Percentiles rank a stretch among this genome's conserved stretches.
These are phyloP conservation scores for Microcebus griseorufus DNA, from an alignment of 2,113 vertebrate species.

Conservation along the genomic window DNA sequence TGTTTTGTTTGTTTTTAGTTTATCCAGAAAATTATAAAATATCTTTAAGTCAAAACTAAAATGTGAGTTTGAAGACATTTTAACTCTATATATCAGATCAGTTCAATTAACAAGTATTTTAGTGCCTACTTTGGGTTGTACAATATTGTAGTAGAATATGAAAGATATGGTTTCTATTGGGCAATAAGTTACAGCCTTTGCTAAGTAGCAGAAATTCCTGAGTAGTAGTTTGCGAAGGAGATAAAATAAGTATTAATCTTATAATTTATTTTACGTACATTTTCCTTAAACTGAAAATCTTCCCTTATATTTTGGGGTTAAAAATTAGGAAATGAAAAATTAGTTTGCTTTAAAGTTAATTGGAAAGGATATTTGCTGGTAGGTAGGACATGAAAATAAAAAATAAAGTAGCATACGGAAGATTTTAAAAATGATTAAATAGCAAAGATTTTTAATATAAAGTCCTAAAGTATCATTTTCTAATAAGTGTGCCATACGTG, in stretches of 20 bases:
- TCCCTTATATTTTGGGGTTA: slow-evolving; percentile 24
- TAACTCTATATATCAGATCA: neutral
- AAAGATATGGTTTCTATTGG: slow-evolving; percentile 4
- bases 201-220: neutral
- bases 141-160: neutral
- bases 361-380: slow-evolving; percentile 47
- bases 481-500: neutral
- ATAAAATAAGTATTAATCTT: slow-evolving; percentile 3
- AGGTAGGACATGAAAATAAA: slow-evolving; percentile 11
- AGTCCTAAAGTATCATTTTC: slow-evolving; percentile 34
- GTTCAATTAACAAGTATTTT: slow-evolving; percentile 11
- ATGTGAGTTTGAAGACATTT: slow-evolving; percentile 9
- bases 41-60: slow-evolving; percentile 8
- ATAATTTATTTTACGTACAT: slow-evolving; percentile 38
- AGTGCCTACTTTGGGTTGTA: neutral
- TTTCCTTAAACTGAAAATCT: slow-evolving; percentile 13
- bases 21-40: slow-evolving; percentile 8
- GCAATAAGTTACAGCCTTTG: neutral
- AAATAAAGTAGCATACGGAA: slow-evolving; percentile 33
- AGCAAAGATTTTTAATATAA: slow-evolving; percentile 34
- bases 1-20: slow-evolving; percentile 7
- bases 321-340: slow-evolving; percentile 56
- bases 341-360: slow-evolving; percentile 43
- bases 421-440: slow-evolving; percentile 18
- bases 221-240: slow-evolving; percentile 11